These are phyloP conservation scores for Lysandra coridon DNA, from an alignment of 2,888 invertebrate species.

Conservation along the genomic window DNA sequence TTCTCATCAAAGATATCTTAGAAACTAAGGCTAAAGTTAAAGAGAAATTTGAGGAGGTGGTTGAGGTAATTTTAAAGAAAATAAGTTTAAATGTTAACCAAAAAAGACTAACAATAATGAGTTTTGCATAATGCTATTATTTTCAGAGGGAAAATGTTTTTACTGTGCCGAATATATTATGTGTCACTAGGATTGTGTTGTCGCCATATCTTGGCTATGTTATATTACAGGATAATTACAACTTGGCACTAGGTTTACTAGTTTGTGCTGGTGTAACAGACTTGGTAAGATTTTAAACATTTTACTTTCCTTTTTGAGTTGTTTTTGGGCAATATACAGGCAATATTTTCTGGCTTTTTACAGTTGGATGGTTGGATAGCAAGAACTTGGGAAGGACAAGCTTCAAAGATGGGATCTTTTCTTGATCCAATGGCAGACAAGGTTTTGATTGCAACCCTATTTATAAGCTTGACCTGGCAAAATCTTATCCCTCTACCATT, in stretches of 20 bases:
- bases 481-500: slow-evolving; percentile 90
- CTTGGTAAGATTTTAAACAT: slow-evolving; percentile 81
- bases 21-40: slow-evolving; percentile 86
- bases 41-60: slow-evolving; percentile 86
- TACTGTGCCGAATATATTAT: slow-evolving; percentile 96
- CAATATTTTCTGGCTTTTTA: slow-evolving; percentile 39
- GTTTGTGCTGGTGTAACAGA: slow-evolving; percentile 94
- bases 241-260: slow-evolving; percentile 89
- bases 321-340: neutral
- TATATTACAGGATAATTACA: slow-evolving; percentile 90
- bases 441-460: slow-evolving; percentile 92
- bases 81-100: neutral
- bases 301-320: neutral
- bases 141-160: slow-evolving; percentile 91
- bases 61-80: slow-evolving; percentile 78
- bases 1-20: slow-evolving; percentile 85
- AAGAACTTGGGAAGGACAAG: slow-evolving; percentile 93
- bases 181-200: slow-evolving; percentile 89
- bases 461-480: slow-evolving; percentile 91
- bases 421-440: slow-evolving; percentile 99
- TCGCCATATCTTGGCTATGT: slow-evolving; percentile 95
- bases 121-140: neutral
- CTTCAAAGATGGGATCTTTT: slow-evolving; percentile 96
- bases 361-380: slow-evolving; percentile 98
- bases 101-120: neutral